phyloP scores from a whole-genome alignment of 2,888 invertebrate species.

The Agapostemon virescens region DNA sequence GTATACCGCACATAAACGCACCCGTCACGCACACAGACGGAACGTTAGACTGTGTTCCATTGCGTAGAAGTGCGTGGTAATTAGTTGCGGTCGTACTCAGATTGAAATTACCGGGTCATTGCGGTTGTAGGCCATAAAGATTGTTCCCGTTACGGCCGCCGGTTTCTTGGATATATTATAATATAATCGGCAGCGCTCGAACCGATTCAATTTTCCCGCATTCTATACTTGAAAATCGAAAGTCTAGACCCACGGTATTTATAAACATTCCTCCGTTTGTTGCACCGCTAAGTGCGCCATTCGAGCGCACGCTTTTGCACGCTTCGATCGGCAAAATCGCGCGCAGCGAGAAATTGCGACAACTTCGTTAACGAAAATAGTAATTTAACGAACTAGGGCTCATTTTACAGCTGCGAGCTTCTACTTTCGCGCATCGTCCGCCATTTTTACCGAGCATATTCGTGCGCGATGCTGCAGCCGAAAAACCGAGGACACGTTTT shows the following conservation, averaged over 20 bases:
- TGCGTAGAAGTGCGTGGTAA: conserved; percentile 38
- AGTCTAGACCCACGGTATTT: not conserved
- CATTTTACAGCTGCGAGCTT: too few relatives aligned
- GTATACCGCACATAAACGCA: not conserved
- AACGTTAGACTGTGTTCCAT: not conserved
- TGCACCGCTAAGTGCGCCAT: too few relatives aligned
- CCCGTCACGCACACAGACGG: not conserved
- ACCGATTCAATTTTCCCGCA: not conserved
- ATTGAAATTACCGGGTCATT: conserved; percentile 52
- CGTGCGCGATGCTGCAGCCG: too few relatives aligned
- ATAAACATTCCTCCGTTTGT: not conserved
- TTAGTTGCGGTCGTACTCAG: conserved; percentile 50
- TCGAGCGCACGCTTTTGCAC: too few relatives aligned
- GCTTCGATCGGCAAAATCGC: not conserved
- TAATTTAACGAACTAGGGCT: too few relatives aligned
- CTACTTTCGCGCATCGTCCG: too few relatives aligned
- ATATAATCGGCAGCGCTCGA: not conserved
- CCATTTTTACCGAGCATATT: too few relatives aligned
- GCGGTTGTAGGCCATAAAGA: conserved; percentile 34
- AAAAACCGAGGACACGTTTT: too few relatives aligned
- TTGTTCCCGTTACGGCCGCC: conserved; percentile 23
- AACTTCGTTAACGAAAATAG: too few relatives aligned
- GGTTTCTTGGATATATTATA: not conserved
- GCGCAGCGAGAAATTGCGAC: too few relatives aligned
- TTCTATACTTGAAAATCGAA: not conserved